Evolutionary conservation across 2,888 invertebrate genomes (phyloP).

Genomic region (Drosophila kanekoi): DNA sequence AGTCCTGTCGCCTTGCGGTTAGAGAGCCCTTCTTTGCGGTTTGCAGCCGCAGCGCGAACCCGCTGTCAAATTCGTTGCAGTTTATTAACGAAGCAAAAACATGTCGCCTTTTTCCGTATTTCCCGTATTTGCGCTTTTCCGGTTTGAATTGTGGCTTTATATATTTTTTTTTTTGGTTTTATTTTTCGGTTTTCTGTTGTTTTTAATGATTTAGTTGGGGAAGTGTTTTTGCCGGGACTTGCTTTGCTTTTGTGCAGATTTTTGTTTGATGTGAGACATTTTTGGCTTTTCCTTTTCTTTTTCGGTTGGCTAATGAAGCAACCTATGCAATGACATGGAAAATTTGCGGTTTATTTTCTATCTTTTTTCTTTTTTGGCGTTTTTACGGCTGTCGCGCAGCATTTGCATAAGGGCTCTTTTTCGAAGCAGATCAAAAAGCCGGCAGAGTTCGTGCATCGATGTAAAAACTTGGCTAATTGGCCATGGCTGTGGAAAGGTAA

Average conservation of each 20-base stretch:
- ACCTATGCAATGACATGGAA: constrained; percentile 81
- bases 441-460: constrained; percentile 10
- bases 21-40: constrained; percentile 62
- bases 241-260: constrained; percentile 32
- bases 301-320: constrained; percentile 72
- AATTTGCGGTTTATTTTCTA: constrained; percentile 67
- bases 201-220: constrained; percentile 70
- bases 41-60: constrained; percentile 19
- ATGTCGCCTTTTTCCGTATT: constrained; percentile 56
- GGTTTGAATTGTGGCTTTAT: constrained; percentile 22
- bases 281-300: constrained; percentile 17
- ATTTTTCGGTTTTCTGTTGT: constrained; percentile 12
- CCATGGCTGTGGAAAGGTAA: constrained; percentile 18
- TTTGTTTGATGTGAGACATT: constrained; percentile 63
- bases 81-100: constrained; percentile 77
- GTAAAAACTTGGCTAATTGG: constrained; percentile 64
- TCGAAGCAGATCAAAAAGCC: constrained; percentile 15
- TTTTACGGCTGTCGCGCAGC: constrained; percentile 63
- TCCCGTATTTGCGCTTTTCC: constrained; percentile 31
- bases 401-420: constrained; percentile 65
- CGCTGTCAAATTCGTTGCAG: constrained; percentile 69
- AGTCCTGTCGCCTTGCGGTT: constrained; percentile 68
- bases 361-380: constrained; percentile 32
- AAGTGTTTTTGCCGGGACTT: constrained; percentile 23
- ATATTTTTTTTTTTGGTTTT: constrained; percentile 30